Base-by-base conservation (phyloP, 2,113 vertebrate species). In the Strigops habroptila region DNA sequence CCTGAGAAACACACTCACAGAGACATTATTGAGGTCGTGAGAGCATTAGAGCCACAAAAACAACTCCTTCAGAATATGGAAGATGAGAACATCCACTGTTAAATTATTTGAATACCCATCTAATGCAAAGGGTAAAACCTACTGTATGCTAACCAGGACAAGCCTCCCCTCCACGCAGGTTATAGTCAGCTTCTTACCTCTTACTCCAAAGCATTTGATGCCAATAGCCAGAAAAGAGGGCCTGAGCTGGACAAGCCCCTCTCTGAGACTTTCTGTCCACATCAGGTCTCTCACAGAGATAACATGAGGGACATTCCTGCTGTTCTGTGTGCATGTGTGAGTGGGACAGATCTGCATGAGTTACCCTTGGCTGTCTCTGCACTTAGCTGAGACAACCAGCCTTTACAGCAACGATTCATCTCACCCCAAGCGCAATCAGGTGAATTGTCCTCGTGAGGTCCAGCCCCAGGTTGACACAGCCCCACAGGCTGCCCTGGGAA, bases 1-100 rank as follows among this genome's bases (percentile, higher is more conserved):
- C 91, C 88, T 44, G 86, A 81, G 88, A 75, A 90, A 82, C 1
- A 0, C 85, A 23, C 84, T 91, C 4, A 0, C 76, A 81, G 68
- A 94, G 76, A 95, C 57, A 64, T 91, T 87, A 96, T 51, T 88
- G 93, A 95, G 86, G 93, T 88, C 93, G 84, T 21, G 90, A 89
- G 85, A 96, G 73, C 92, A 93, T 94, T 68, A 93, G 51, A 95
- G 73, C 52, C 90, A 94, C 60, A 81, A 93, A 88, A 90, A 15
- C 93, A 94, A 31, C 88, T 86, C 86, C 12, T 12, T 22, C 0
- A 0, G 52, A 44, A n/a, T 31, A 39, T 3, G 70, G 87, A 87
- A 80, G 83, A 92, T 60, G 76, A 74, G 57, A 90, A 71, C 27
- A 90, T 91, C 64, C 68, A 44, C 90, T 52, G 69, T 23, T 77